Base-by-base conservation (phyloP, 2,888 invertebrate species). In the Automeris io region DNA sequence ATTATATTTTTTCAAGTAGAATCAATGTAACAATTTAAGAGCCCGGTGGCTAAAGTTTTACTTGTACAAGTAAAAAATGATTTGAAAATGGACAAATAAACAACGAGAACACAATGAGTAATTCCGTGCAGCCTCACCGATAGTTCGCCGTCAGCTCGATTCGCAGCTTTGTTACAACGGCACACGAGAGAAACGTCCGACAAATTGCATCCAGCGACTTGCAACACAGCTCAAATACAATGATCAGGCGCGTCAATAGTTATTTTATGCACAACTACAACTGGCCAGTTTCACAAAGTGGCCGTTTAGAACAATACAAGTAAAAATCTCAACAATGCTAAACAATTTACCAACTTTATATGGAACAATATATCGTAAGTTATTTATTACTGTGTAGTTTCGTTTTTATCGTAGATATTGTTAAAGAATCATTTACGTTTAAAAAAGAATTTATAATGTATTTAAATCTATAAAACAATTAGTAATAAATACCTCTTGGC, bases 161-260 rank as follows among this genome's bases (percentile, higher is more conserved):
- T 70, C 69, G 67, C 57, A 64, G 71, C 73, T 72, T 71, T 71
- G 75, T 73, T 68, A 67, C 65, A 62, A 63, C 65, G 66, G 69
- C 76, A 75, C 65, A 72, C 71, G 62, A 71, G 75, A 75, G 74
- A 77, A 77, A 76, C 71, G 73, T 59, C 57, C 69, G 68, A 73
- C 78, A 79, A 81, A 82, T 83, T 81, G 78, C 75, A 59, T 67
- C 64, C 66, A 54, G 63, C 68, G 61, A 67, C 60, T n/a, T 62
- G 58, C 60, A 40, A 35, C 56, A 55, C 53, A 45, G 51, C 58
- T 57, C 56, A 53, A 54, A 59, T 57, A 73, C 73, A 72, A 73
- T 70, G 57, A 62, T 54, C 54, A 53, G 54, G 58, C 59, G 47
- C 59, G 61, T 71, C 72, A 65, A 75, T 72, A 63, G 69, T 69